phyloP scores from a whole-genome alignment of 2,113 vertebrate species.

The Harpagus bidentatus region DNA sequence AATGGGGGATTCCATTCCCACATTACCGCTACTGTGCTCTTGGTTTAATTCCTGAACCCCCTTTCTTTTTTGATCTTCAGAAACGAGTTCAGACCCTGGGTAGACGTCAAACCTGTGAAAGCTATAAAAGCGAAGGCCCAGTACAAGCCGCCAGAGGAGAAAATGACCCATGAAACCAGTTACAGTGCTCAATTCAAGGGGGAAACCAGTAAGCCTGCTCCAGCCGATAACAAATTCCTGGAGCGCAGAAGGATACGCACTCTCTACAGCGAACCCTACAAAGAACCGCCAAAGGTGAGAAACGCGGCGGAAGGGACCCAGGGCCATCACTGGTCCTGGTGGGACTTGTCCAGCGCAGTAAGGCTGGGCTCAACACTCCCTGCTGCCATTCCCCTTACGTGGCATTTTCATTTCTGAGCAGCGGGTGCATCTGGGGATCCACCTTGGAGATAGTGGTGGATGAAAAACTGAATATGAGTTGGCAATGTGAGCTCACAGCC shows the following conservation, averaged over 20 bases:
- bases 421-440: neutral
- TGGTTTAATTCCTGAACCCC: neutral
- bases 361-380: neutral
- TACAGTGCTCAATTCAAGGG: conserved; percentile 91
- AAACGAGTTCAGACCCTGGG: conserved; percentile 92
- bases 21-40: neutral
- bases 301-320: rapidly evolving
- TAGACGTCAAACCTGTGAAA: conserved; percentile 86
- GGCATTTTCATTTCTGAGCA: neutral
- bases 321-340: neutral
- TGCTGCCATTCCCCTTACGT: neutral
- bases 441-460: neutral
- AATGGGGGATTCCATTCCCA: neutral
- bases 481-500: rapidly evolving
- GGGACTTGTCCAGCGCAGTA: neutral
- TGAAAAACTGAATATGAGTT: neutral
- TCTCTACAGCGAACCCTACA: conserved; percentile 90
- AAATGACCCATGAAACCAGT: conserved; percentile 88
- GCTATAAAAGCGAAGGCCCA: conserved; percentile 87
- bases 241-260: conserved; percentile 95
- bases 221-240: conserved; percentile 82
- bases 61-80: conserved; percentile 67
- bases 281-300: conserved; percentile 86
- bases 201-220: conserved; percentile 76
- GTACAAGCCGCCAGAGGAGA: conserved; percentile 88